These are phyloP conservation scores for Drosophila paramelanica DNA, from an alignment of 2,888 invertebrate genomes.

Conservation along the genomic window DNA sequence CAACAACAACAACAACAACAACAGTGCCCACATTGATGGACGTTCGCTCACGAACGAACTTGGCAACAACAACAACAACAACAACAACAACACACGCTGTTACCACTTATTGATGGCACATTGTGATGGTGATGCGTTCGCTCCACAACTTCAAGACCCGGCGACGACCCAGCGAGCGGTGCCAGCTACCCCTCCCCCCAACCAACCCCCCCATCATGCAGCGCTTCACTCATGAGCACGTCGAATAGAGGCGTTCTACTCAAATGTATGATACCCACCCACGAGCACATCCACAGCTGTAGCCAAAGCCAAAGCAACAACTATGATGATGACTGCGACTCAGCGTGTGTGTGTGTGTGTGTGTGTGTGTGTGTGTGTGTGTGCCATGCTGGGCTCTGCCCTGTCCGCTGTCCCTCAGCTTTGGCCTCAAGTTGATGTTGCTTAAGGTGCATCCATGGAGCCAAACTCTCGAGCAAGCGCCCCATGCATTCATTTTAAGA, in stretches of 20 bases:
- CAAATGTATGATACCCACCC: slow-evolving; percentile 85
- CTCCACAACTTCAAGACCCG: slow-evolving; percentile 52
- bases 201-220: neutral
- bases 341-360: slow-evolving; percentile 3
- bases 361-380: slow-evolving; percentile 28
- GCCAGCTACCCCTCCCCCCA: slow-evolving; percentile 21
- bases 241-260: slow-evolving; percentile 83
- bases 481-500: slow-evolving; percentile 69
- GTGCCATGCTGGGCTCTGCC: slow-evolving; percentile 34
- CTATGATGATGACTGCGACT: slow-evolving; percentile 77
- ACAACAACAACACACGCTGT: slow-evolving; percentile 76
- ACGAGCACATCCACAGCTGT: slow-evolving; percentile 73
- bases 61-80: slow-evolving; percentile 61
- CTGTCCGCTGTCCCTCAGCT: slow-evolving; percentile 41
- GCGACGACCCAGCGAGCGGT: slow-evolving; percentile 65
- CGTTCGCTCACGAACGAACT: slow-evolving; percentile 81
- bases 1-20: slow-evolving; percentile 43
- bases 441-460: slow-evolving; percentile 68
- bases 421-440: slow-evolving; percentile 35
- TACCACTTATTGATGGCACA: slow-evolving; percentile 80
- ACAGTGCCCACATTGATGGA: slow-evolving; percentile 82
- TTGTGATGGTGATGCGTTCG: slow-evolving; percentile 76
- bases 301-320: slow-evolving; percentile 53
- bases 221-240: slow-evolving; percentile 68
- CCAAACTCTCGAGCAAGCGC: slow-evolving; percentile 51